A percentile compares a stretch with the other conserved stretches of the same genome.
phyloP scores from a whole-genome alignment of 2,888 invertebrate genomes.

The Cheilosia vulpina region DNA sequence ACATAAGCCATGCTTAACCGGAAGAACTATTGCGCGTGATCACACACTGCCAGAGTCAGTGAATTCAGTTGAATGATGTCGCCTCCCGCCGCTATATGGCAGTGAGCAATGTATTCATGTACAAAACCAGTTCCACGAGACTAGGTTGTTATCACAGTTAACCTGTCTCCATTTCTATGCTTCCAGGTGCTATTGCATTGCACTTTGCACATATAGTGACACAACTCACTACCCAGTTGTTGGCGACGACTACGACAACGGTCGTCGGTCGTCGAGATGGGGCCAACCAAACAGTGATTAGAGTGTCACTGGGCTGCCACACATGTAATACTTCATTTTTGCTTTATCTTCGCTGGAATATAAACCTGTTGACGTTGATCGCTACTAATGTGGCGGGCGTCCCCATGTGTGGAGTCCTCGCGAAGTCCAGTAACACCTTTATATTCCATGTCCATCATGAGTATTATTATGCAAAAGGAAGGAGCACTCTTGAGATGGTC shows the following conservation, averaged over 20 bases:
- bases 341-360: not conserved
- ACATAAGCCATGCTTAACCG: slow-evolving; percentile 41
- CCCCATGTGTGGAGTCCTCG: slow-evolving; percentile 36
- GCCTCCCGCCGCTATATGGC: slow-evolving; percentile 41
- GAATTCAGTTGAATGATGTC: slow-evolving; percentile 23
- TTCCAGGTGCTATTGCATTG: slow-evolving; percentile 51
- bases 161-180: slow-evolving; percentile 42
- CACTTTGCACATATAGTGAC: slow-evolving; percentile 24
- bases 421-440: slow-evolving; percentile 7
- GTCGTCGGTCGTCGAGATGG: slow-evolving; percentile 13
- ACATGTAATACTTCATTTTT: not conserved
- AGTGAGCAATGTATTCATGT: slow-evolving; percentile 19
- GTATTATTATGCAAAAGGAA: slow-evolving; percentile 49
- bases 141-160: slow-evolving; percentile 57
- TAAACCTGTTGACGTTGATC: slow-evolving; percentile 40
- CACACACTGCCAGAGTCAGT: slow-evolving; percentile 6
- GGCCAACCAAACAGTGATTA: slow-evolving; percentile 39
- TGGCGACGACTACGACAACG: not conserved
- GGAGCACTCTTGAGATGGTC: slow-evolving; percentile 8
- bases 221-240: slow-evolving; percentile 22
- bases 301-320: slow-evolving; percentile 37
- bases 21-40: slow-evolving; percentile 35
- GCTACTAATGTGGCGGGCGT: slow-evolving; percentile 9
- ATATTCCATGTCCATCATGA: not conserved
- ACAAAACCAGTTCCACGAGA: slow-evolving; percentile 48